Evolutionary conservation across 1,140 invertebrate species (phyloP).

Genomic region (Drosophila sucinea): DNA sequence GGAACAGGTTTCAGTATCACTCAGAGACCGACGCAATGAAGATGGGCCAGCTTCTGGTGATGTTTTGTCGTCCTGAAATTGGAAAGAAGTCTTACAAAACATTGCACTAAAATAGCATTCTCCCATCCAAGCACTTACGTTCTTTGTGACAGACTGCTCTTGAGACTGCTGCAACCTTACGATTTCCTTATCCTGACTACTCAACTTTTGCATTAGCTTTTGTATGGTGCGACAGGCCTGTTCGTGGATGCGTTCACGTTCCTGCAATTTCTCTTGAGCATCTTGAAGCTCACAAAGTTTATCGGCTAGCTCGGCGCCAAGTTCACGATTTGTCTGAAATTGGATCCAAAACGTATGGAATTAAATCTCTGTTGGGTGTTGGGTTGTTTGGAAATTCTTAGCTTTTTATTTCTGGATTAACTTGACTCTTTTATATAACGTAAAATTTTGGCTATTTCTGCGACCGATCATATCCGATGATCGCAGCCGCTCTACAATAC

Average conservation of each 20-base stretch:
- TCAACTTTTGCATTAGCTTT: conserved; percentile 73
- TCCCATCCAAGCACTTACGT: conserved; percentile 12
- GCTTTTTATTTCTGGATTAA: neutral
- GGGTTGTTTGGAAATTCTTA: neutral
- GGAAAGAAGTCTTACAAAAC: neutral
- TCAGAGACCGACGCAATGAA: conserved; percentile 45
- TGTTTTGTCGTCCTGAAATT: conserved; percentile 33
- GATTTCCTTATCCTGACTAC: conserved; percentile 69
- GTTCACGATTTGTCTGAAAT: conserved; percentile 44
- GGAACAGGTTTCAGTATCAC: conserved; percentile 59
- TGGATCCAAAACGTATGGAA: neutral
- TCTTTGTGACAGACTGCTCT: conserved; percentile 27
- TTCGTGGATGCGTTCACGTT: conserved; percentile 65
- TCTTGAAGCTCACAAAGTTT: conserved; percentile 70
- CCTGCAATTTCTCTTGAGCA: conserved; percentile 60
- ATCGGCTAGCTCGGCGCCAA: conserved; percentile 62
- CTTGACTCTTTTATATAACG: conserved; percentile 13
- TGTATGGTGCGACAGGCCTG: conserved; percentile 72
- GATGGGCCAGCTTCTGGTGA: conserved; percentile 21
- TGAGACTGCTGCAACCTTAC: conserved; percentile 33
- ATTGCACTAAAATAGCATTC: neutral
- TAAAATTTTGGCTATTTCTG: conserved; percentile 34
- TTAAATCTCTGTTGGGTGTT: conserved; percentile 1
- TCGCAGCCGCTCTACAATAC: conserved; percentile 6
- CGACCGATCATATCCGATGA: neutral